phyloP scores from a whole-genome alignment of 2,888 invertebrate genomes.

The Meta bourneti region DNA sequence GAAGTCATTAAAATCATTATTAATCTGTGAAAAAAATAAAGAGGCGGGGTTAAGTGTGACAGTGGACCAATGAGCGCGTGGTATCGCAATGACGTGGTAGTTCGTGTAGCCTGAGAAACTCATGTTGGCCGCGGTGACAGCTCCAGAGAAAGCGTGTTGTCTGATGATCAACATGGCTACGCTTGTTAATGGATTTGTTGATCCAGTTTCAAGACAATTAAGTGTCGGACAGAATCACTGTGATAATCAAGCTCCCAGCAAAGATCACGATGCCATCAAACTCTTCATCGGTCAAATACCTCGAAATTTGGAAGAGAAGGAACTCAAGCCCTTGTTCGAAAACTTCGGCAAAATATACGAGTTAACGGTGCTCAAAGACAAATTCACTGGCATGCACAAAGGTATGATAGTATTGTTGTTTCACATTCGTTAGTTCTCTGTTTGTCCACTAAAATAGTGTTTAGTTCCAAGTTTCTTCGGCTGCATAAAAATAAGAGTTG shows the following conservation, averaged over 20 bases:
- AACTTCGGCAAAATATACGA: conserved; percentile 96
- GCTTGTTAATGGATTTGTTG: conserved; percentile 77
- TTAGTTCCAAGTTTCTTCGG: not conserved
- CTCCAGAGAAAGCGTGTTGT: conserved; percentile 68
- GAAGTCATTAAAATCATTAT: not conserved
- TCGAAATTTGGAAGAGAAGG: conserved; percentile 91
- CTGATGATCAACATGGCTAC: conserved; percentile 77
- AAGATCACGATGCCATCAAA: conserved; percentile 86
- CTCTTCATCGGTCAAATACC: conserved; percentile 96
- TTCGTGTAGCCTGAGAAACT: conserved; percentile 36
- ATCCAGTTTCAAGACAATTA: conserved; percentile 72
- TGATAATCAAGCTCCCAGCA: conserved; percentile 79
- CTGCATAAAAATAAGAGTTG: not conserved
- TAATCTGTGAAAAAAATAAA: not conserved
- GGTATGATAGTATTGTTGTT: conserved; percentile 83
- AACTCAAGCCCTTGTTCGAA: conserved; percentile 93
- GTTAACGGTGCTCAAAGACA: conserved; percentile 95
- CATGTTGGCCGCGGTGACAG: conserved; percentile 68
- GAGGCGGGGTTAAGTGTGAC: not conserved
- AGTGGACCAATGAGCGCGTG: not conserved
- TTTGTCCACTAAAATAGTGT: not conserved
- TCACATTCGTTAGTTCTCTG: not conserved
- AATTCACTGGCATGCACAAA: conserved; percentile 97
- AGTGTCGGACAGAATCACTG: conserved; percentile 65
- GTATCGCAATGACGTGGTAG: conserved; percentile 27